Evolutionary conservation across 2,888 invertebrate genomes (phyloP).

Genomic region (Entomobrya proxima): DNA sequence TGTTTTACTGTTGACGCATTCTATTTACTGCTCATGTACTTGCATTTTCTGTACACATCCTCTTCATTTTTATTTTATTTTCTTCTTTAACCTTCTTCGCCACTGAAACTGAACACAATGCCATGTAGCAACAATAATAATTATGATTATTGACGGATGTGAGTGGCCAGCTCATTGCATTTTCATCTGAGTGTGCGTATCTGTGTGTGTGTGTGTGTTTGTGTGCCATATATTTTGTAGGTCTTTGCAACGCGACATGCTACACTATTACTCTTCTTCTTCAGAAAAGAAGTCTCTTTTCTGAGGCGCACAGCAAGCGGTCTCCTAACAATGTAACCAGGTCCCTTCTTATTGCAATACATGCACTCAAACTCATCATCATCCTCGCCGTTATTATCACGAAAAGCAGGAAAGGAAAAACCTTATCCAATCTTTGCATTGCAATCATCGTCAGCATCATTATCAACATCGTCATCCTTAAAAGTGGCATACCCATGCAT

Average conservation of each 20-base stretch:
- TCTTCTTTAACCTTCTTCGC: constrained; percentile 3
- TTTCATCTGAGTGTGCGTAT: background rate
- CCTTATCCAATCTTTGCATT: constrained; percentile 15
- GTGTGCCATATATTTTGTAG: constrained; percentile 13
- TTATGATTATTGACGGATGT: constrained; percentile 61
- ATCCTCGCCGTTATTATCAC: background rate
- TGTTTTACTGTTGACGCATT: background rate
- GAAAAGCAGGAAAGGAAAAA: constrained; percentile 21
- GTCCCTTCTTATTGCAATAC: too few relatives aligned
- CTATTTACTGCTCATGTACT: background rate
- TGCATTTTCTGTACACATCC: background rate
- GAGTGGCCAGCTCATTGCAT: constrained; percentile 12
- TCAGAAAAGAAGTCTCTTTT: constrained; percentile 7
- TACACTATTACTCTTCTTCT: background rate
- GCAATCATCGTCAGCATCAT: background rate
- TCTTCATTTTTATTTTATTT: constrained; percentile 19
- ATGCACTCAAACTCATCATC: constrained; percentile 13
- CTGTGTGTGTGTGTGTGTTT: background rate
- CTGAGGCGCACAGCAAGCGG: constrained; percentile 53
- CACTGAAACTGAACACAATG: constrained; percentile 39
- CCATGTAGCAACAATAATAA: constrained; percentile 21
- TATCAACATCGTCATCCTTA: constrained; percentile 2
- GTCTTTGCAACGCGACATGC: background rate
- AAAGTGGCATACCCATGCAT: constrained; percentile 11
- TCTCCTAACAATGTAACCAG: constrained; percentile 58